These are phyloP conservation scores for Vesta saturnalis DNA, from an alignment of 2,888 invertebrate genomes.

Conservation along the genomic window DNA sequence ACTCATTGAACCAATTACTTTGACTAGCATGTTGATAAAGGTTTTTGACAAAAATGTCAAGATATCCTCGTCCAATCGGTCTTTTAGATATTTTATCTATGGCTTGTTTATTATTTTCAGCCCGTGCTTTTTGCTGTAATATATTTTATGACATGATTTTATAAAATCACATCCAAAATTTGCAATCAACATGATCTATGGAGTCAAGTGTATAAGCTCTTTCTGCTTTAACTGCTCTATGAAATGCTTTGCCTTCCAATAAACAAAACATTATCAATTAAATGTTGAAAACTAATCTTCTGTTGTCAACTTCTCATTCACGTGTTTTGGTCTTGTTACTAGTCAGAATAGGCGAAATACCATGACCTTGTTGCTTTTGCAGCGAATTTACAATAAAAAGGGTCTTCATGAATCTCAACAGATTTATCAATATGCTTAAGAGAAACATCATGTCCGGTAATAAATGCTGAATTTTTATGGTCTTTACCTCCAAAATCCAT, in stretches of 20 bases:
- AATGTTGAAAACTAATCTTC: background rate
- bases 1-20: background rate
- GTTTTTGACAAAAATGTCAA: background rate
- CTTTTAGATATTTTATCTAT: too few relatives aligned
- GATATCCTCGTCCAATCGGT: background rate
- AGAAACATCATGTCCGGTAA: background rate
- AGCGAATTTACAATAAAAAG: background rate
- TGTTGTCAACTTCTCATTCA: slow-evolving; percentile 2
- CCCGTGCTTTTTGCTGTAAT: background rate
- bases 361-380: background rate
- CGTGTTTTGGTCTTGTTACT: slow-evolving; percentile 4
- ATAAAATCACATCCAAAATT: background rate
- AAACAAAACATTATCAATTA: background rate
- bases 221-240: too few relatives aligned
- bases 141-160: background rate
- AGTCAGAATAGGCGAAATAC: background rate
- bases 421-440: slow-evolving; percentile 3
- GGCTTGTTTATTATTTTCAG: background rate
- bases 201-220: background rate
- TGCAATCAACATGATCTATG: background rate
- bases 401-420: background rate
- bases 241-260: slow-evolving; percentile 6
- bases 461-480: slow-evolving; percentile 4
- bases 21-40: background rate
- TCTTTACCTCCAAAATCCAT: slow-evolving; percentile 9